Conservation (phyloP, 2,888 invertebrate genomes). For the Athalia rosae region DNA sequence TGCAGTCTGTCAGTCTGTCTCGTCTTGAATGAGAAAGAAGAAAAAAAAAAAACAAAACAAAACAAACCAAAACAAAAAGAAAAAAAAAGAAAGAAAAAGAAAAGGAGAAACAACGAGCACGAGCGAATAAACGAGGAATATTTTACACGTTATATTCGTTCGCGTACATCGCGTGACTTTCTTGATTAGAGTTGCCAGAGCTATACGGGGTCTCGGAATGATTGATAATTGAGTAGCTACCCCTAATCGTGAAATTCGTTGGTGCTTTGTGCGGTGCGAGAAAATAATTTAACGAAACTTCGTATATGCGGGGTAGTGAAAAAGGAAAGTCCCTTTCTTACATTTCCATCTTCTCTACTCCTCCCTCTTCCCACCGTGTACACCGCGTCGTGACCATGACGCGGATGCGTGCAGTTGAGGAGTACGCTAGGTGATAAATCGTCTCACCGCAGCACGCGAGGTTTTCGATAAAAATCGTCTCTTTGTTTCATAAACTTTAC, state of each 20-base stretch:
- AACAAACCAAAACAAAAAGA: no score
- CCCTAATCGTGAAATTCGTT: not conserved
- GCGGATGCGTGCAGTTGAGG: no score
- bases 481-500: not conserved
- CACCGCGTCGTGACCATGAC: no score
- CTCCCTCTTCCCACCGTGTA: no score
- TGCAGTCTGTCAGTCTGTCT: not conserved
- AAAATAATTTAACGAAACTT: not conserved
- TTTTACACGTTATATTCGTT: not conserved
- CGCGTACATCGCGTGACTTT: conserved; percentile 9
- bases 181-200: not conserved
- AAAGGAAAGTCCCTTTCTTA: conserved; percentile 19
- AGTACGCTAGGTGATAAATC: no score
- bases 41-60: no score
- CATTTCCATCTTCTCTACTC: conserved; percentile 9
- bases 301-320: not conserved
- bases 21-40: no score
- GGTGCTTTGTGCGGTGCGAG: not conserved
- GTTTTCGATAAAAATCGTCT: not conserved
- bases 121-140: no score
- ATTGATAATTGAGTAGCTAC: not conserved
- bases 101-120: no score
- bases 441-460: not conserved
- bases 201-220: not conserved
- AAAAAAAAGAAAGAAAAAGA: no score